A percentile compares a stretch with the other conserved stretches of the same genome.
phyloP scores from a whole-genome alignment of 2,113 vertebrate species.

The Archocentrus centrarchus region DNA sequence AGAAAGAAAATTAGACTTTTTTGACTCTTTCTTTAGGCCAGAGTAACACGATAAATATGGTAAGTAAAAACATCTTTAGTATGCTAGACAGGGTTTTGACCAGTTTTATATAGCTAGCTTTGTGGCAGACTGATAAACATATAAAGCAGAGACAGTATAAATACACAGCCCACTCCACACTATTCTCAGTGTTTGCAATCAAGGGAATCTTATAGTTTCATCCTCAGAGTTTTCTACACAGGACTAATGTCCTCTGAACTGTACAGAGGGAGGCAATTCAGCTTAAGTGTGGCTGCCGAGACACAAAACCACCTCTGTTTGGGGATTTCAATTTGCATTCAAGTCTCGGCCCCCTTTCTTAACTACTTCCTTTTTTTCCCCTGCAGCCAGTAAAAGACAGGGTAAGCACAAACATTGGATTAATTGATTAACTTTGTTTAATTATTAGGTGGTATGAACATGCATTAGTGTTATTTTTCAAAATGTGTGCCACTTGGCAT shows the following conservation, averaged over 20 bases:
- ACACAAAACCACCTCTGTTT: conserved; percentile 25
- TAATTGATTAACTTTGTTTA: conserved; percentile 5
- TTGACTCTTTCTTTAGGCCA: conserved; percentile 40
- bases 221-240: conserved; percentile 35
- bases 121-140: conserved; percentile 56
- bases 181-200: conserved; percentile 15
- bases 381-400: not conserved
- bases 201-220: conserved; percentile 22
- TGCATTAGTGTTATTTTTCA: conserved; percentile 7
- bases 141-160: conserved; percentile 42
- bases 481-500: conserved; percentile 17
- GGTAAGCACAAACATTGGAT: not conserved
- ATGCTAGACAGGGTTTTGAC: conserved; percentile 32
- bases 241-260: conserved; percentile 40
- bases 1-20: conserved; percentile 39
- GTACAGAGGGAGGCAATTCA: conserved; percentile 40
- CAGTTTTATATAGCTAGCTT: conserved; percentile 46
- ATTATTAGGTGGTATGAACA: conserved; percentile 6
- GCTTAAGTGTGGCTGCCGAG: conserved; percentile 17
- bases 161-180: conserved; percentile 38
- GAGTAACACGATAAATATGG: conserved; percentile 25
- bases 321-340: conserved; percentile 49
- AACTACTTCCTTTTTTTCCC: conserved; percentile 17
- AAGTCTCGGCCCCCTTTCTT: conserved; percentile 14
- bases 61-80: not conserved